Evolutionary conservation across 2,888 invertebrate species (phyloP).

Genomic region (Ellobium chinense): DNA sequence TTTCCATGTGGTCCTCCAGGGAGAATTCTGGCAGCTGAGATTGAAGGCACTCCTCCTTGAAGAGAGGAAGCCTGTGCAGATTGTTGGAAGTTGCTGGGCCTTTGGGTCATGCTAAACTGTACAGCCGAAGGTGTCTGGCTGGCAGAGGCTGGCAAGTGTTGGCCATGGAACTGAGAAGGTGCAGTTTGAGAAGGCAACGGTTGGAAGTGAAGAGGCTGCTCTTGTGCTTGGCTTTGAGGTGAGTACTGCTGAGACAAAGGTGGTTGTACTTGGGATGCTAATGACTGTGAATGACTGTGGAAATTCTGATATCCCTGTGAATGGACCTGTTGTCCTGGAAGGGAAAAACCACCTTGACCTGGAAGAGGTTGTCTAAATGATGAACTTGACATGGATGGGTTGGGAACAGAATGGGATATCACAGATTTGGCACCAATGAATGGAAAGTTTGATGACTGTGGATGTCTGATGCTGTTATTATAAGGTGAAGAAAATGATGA

Average conservation of each 20-base stretch:
- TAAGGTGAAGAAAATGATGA: too few species aligned
- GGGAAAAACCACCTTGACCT: not conserved
- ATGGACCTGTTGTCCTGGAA: not conserved
- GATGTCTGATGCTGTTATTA: too few species aligned
- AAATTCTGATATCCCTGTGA: not conserved
- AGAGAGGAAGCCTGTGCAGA: not conserved
- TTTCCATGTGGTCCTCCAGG: too few species aligned
- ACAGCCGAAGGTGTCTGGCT: constrained; percentile 22
- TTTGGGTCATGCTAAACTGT: too few species aligned
- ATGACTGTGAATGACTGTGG: not conserved
- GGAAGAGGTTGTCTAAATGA: not conserved
- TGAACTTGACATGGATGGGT: too few species aligned
- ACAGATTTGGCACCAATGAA: too few species aligned
- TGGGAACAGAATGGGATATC: too few species aligned
- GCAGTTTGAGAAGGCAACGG: too few species aligned
- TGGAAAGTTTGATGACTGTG: too few species aligned
- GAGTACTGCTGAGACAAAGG: constrained; percentile 16
- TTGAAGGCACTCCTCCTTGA: too few species aligned
- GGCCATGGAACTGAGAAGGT: not conserved
- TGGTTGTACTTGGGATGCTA: not conserved
- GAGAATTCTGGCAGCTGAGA: too few species aligned
- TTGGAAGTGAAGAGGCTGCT: too few species aligned
- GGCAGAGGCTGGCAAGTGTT: not conserved
- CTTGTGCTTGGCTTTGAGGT: not conserved
- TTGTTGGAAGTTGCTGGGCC: constrained; percentile 15